Evolutionary conservation across 2,888 invertebrate genomes (phyloP).

Genomic region (Heliconius cydno): DNA sequence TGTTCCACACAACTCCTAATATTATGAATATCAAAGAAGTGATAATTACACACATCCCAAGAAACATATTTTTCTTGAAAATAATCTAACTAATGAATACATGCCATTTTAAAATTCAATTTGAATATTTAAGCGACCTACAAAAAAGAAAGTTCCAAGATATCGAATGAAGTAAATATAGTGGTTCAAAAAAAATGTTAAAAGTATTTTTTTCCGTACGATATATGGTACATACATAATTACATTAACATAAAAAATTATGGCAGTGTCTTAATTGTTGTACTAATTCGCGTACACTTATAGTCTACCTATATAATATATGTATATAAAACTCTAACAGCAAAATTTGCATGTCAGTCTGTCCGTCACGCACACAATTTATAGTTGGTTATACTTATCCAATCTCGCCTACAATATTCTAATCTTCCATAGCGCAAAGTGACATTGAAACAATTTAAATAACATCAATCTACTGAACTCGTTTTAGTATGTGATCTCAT

Average conservation of each 20-base stretch:
- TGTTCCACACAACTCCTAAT: background rate
- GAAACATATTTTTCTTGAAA: background rate
- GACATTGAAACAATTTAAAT: constrained; percentile 28
- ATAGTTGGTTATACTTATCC: constrained; percentile 19
- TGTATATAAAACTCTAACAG: background rate
- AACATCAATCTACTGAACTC: background rate
- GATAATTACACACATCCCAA: background rate
- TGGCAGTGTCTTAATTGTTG: no score
- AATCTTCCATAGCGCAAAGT: constrained; percentile 19
- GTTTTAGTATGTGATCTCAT: constrained; percentile 9
- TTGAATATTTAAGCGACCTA: background rate
- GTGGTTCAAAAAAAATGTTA: no score
- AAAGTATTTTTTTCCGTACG: no score
- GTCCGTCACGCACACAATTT: constrained; percentile 18
- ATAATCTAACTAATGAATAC: background rate
- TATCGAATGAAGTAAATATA: background rate
- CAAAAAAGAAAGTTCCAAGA: background rate
- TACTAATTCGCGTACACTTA: no score
- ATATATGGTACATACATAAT: no score
- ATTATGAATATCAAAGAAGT: background rate
- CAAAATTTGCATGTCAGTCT: constrained; percentile 2
- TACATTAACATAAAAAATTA: no score
- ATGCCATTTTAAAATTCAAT: background rate
- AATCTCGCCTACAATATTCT: constrained; percentile 20
- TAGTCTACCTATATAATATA: background rate